Evolutionary conservation across 2,888 invertebrate species (phyloP), one percentile per base, ranked within the genome.

Genomic region (Bedellia somnulentella): DNA sequence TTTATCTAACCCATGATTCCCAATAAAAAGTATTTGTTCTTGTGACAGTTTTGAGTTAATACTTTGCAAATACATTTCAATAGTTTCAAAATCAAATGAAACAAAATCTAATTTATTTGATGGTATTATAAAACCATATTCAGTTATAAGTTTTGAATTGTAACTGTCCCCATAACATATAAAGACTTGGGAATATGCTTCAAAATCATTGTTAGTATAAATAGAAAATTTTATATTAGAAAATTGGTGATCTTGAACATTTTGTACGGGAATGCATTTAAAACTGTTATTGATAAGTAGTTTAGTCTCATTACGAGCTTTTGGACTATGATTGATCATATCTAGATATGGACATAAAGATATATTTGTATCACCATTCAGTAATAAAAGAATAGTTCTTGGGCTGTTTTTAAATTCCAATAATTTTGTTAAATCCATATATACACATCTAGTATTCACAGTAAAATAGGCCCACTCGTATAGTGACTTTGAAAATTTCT

Each of bases 311-410:
- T 86, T 86, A 37, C 66, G 62, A 3, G 82, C 82, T 32, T 61
- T 49, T 36, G 80, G 76, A 32, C 86, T 84, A 52, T 95, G 95
- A 70, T 95, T 95, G 37, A 95, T 87, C 68, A 95, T 81, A 58
- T 95, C 95, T 35, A 95, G 71, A 54, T 86, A 91, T 0, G 95
- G 95, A 37, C 90, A 92, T 28, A 95, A 58, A 4, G 92, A 93
- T 61, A 85, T 78, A 39, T 78, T 78, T 15, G 82, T 80, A 40
- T 78, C 77, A 53, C 84, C 85, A 38, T 57, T 62, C 34, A 85
- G 56, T 16, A 79, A 37, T 37, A 49, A 52, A 15, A 66, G 48
- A 14, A 70, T 46, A 12, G 67, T 48, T 35, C 56, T 52, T 16
- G 76, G 47, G 28, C 71, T 54, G 30, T 78, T 61, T 35, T 60